A percentile compares a stretch with the other conserved stretches of the same genome.
Conservation (phyloP, 2,888 invertebrate genomes). For the Mayetiola destructor region DNA sequence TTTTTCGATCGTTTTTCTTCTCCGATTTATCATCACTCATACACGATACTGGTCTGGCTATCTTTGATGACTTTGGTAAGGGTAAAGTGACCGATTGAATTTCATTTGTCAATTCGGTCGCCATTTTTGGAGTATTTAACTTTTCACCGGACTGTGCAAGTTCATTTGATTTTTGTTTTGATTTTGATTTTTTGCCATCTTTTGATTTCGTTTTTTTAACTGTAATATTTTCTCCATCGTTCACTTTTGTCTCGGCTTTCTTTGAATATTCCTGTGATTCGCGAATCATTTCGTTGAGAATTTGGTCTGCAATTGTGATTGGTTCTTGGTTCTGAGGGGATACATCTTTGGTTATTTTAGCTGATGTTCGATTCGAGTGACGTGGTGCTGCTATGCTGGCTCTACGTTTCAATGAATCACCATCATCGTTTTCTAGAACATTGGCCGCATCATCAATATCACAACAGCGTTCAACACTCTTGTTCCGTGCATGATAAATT, state of each 20-base stretch:
- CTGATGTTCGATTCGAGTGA: not conserved
- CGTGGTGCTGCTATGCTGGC: not conserved
- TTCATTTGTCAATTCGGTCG: constrained; percentile 24
- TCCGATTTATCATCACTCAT: constrained; percentile 34
- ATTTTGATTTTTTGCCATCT: constrained; percentile 25
- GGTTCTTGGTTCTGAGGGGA: not conserved
- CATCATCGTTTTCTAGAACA: not conserved
- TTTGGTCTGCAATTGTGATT: constrained; percentile 28
- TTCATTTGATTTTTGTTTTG: constrained; percentile 11
- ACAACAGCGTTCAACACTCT: constrained; percentile 29
- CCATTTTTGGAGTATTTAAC: not conserved
- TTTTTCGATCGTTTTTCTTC: constrained; percentile 16
- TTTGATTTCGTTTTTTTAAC: constrained; percentile 18
- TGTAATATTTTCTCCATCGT: not conserved
- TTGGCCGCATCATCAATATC: constrained; percentile 17
- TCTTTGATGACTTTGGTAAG: constrained; percentile 34
- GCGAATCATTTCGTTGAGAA: constrained; percentile 27
- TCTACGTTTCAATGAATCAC: not conserved
- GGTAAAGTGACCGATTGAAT: constrained; percentile 27
- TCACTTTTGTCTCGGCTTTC: constrained; percentile 7
- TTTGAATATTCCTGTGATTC: not conserved
- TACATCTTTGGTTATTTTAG: not conserved
- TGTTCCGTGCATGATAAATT: constrained; percentile 26
- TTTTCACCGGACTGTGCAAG: constrained; percentile 21
- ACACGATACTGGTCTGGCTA: constrained; percentile 43